Percentiles rank a stretch among this genome's conserved stretches.
These are phyloP conservation scores for Lomographa bimaculata DNA, from an alignment of 2,888 invertebrate genomes.

Conservation along the genomic window DNA sequence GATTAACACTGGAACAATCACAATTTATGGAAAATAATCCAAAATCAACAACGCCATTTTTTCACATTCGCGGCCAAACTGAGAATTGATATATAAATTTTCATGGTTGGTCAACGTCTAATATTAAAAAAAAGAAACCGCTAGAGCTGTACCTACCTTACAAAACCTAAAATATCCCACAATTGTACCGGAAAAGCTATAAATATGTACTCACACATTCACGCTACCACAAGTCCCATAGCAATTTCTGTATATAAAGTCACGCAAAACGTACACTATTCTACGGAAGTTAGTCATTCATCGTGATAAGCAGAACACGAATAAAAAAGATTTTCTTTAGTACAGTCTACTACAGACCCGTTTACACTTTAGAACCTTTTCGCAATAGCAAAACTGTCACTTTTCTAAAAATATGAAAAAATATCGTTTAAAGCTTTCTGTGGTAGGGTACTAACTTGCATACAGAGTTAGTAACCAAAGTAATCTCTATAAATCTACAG, in stretches of 20 bases:
- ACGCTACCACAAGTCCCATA: constrained; percentile 16
- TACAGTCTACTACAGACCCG: constrained; percentile 10
- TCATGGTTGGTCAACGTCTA: too few relatives aligned
- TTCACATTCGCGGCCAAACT: too few relatives aligned
- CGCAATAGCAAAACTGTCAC: constrained; percentile 6
- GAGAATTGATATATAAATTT: too few relatives aligned
- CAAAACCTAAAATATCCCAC: constrained; percentile 15
- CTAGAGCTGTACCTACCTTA: too few relatives aligned
- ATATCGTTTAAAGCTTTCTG: not conserved
- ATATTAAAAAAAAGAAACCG: too few relatives aligned
- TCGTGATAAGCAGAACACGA: constrained; percentile 41
- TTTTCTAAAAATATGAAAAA: not conserved
- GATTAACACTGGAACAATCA: too few relatives aligned
- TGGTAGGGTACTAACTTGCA: constrained; percentile 2
- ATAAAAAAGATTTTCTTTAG: constrained; percentile 35
- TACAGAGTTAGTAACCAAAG: constrained; percentile 2
- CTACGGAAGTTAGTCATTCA: constrained; percentile 39
- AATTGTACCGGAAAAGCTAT: constrained; percentile 14
- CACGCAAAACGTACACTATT: constrained; percentile 45
- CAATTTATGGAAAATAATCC: too few relatives aligned
- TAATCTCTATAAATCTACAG: constrained; percentile 23
- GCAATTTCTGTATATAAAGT: constrained; percentile 42
- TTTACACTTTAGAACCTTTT: constrained; percentile 16
- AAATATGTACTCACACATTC: constrained; percentile 20
- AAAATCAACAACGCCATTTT: too few relatives aligned